A percentile compares a stretch with the other conserved stretches of the same genome.
These are phyloP conservation scores for Caloenas nicobarica DNA, from an alignment of 2,113 vertebrate species.

Conservation along the genomic window DNA sequence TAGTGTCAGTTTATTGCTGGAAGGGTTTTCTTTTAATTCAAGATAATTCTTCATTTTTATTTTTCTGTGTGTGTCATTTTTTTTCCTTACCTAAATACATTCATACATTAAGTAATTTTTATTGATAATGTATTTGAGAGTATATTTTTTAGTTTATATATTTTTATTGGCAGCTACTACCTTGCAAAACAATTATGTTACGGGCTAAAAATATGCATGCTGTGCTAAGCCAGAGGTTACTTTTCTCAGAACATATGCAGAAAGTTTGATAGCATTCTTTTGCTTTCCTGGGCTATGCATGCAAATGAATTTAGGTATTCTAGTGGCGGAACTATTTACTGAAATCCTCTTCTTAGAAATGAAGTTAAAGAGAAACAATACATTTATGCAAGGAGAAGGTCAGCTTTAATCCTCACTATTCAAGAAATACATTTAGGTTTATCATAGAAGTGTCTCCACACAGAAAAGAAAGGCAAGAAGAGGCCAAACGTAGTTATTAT, in stretches of 20 bases:
- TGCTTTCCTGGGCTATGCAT: background rate
- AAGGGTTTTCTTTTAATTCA: background rate
- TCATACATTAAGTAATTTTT: background rate
- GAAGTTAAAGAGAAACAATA: slow-evolving; percentile 15
- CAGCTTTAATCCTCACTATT: background rate
- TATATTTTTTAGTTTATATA: background rate
- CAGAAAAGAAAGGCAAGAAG: background rate
- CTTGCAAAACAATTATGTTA: background rate
- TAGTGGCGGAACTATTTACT: background rate
- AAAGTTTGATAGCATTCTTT: slow-evolving; percentile 8
- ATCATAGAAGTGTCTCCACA: background rate
- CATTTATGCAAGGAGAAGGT: background rate
- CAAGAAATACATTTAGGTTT: background rate
- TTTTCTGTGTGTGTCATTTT: background rate
- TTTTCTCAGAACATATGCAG: background rate
- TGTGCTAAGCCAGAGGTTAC: background rate
- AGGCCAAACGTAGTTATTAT: background rate
- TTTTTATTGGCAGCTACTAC: background rate
- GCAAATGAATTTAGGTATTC: background rate
- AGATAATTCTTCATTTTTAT: background rate
- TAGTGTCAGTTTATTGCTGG: background rate
- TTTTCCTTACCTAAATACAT: background rate
- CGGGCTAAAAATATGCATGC: background rate
- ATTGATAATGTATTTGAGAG: background rate
- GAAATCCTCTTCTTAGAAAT: background rate